Conservation (phyloP, 2,797 vertebrate genomes). For the Oryzias sinensis region DNA sequence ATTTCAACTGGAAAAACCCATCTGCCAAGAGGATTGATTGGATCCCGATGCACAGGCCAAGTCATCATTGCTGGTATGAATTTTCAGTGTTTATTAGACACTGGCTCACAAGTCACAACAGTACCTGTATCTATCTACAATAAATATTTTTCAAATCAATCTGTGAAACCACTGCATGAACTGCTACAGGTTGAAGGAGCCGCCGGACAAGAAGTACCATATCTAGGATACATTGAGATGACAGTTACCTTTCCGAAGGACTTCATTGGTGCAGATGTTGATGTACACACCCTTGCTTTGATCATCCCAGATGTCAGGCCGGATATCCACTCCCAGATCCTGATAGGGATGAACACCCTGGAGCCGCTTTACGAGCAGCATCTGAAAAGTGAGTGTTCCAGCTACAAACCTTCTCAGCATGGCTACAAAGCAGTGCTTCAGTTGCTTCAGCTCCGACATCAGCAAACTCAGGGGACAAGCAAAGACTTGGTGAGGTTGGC, state of each 20-base stretch:
- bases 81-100: background rate
- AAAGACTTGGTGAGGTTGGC: background rate
- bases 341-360: background rate
- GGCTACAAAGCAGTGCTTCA: background rate
- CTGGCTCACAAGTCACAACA: background rate
- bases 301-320: background rate
- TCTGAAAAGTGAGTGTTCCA: background rate
- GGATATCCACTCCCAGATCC: too few relatives aligned
- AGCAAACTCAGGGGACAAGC: background rate
- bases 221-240: background rate
- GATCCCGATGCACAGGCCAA: background rate
- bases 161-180: background rate
- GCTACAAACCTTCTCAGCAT: background rate
- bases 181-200: conserved; percentile 1
- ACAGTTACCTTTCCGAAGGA: background rate
- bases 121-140: background rate
- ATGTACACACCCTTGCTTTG: background rate
- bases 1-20: accelerated
- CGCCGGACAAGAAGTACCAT: background rate
- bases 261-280: background rate
- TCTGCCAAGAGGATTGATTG: background rate
- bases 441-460: background rate
- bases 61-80: background rate
- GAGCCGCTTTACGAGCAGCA: background rate
- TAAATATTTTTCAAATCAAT: background rate